phyloP scores from a whole-genome alignment of 2,888 invertebrate species.

The Melitaea athalia region DNA sequence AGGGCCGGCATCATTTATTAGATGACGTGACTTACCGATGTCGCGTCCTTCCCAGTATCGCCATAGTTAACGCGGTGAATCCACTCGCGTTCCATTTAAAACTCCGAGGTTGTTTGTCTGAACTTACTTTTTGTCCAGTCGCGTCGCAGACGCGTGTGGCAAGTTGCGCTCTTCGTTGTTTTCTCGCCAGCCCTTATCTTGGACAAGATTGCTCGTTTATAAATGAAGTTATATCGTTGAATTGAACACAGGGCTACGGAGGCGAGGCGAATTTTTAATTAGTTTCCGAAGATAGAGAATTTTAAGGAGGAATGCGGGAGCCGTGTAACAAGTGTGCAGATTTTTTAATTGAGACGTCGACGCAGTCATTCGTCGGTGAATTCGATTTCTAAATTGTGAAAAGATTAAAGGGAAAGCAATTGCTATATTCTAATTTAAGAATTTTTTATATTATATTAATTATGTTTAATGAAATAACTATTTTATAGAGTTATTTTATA shows the following conservation, averaged over 20 bases:
- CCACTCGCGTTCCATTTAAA: conserved; percentile 80
- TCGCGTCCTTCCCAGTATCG: conserved; percentile 81
- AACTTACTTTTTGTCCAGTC: conserved; percentile 66
- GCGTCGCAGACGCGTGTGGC: conserved; percentile 73
- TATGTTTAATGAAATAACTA: not conserved
- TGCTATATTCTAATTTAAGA: conserved; percentile 2
- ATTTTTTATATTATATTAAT: not conserved
- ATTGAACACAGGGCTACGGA: conserved; percentile 74
- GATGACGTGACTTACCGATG: conserved; percentile 81
- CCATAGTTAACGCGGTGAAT: conserved; percentile 80
- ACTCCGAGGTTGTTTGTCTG: conserved; percentile 72
- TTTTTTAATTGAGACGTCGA: conserved; percentile 77
- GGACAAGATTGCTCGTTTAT: conserved; percentile 81
- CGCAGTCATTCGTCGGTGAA: conserved; percentile 55
- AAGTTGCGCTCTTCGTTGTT: conserved; percentile 78
- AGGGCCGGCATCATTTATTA: conserved; percentile 77
- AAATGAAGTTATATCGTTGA: conserved; percentile 82
- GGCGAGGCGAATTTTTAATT: conserved; percentile 82
- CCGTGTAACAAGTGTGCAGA: conserved; percentile 69
- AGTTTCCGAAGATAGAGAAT: conserved; percentile 81
- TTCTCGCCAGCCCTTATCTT: conserved; percentile 79
- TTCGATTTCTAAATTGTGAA: conserved; percentile 66
- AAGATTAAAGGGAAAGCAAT: conserved; percentile 5
- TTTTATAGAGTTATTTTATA: not conserved
- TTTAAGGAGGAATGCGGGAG: conserved; percentile 77